Conservation (phyloP, 2,888 invertebrate genomes). For the Tachina fera region DNA sequence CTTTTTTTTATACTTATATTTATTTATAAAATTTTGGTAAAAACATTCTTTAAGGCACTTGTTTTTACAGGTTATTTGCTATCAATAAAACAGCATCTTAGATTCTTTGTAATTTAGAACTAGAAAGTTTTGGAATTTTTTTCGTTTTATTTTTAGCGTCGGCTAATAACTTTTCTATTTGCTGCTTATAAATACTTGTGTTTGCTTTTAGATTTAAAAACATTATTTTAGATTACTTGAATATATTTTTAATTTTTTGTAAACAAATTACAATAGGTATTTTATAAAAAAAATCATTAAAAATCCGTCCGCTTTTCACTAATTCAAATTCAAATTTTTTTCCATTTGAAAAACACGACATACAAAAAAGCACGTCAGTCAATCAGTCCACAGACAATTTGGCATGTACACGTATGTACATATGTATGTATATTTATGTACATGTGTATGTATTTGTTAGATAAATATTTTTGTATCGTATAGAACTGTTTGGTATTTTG, state of each 20-base stretch:
- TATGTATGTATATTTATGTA: too few species aligned
- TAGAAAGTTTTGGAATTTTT: neutral
- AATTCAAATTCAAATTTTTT: slow-evolving; percentile 29
- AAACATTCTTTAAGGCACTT: slow-evolving; percentile 15
- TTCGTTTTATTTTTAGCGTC: slow-evolving; percentile 52
- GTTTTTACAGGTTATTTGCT: neutral
- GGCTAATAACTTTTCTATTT: slow-evolving; percentile 32
- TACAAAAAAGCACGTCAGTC: slow-evolving; percentile 57
- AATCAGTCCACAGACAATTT: slow-evolving; percentile 69
- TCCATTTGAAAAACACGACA: slow-evolving; percentile 49
- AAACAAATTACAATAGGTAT: too few species aligned
- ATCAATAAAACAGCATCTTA: neutral
- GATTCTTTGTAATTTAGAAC: neutral
- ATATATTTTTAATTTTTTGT: neutral
- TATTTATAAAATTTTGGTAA: neutral
- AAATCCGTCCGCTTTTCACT: slow-evolving; percentile 39
- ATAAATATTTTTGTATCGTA: slow-evolving; percentile 53
- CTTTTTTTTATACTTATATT: neutral
- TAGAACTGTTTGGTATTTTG: slow-evolving; percentile 32
- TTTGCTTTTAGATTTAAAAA: neutral
- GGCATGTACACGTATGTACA: slow-evolving; percentile 73
- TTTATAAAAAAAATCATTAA: slow-evolving; percentile 1
- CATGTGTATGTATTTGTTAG: slow-evolving; percentile 27
- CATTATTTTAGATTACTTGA: neutral
- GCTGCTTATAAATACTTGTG: slow-evolving; percentile 3